Conservation (phyloP, 1,140 invertebrate genomes). For the Paraescarpia echinospica region DNA sequence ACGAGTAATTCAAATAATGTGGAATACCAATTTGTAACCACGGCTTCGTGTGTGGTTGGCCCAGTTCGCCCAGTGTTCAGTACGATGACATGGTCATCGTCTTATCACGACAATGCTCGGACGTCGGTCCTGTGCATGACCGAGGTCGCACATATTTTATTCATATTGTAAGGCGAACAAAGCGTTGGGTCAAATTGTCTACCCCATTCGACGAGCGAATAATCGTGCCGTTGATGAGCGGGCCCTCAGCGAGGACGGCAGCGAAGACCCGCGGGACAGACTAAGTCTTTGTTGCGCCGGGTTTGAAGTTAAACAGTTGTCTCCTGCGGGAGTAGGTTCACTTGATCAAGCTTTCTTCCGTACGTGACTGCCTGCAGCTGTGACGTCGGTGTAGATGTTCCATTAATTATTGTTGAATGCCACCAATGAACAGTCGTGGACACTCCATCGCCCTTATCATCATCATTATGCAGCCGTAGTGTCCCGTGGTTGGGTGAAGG, state of each 20-base stretch:
- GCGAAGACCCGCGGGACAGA: background rate
- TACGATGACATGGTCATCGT: background rate
- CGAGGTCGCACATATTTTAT: background rate
- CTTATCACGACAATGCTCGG: background rate
- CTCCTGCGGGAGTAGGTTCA: background rate
- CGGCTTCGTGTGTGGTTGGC: background rate
- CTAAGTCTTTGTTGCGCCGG: background rate
- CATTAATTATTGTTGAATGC: background rate
- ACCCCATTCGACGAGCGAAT: background rate
- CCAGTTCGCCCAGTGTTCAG: background rate
- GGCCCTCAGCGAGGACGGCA: too few relatives aligned
- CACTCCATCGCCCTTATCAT: background rate
- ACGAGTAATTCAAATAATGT: too few relatives aligned
- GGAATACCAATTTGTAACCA: background rate
- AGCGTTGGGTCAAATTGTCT: background rate
- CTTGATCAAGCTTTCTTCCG: background rate
- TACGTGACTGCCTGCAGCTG: background rate
- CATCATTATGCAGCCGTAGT: background rate
- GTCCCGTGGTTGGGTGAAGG: too few relatives aligned
- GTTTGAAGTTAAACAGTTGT: background rate
- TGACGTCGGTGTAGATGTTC: background rate
- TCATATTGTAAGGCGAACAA: background rate
- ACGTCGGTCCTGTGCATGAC: background rate
- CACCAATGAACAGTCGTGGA: background rate
- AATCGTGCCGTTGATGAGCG: background rate